These are phyloP conservation scores for Semnornis frantzii DNA, from an alignment of 2,113 vertebrate genomes.

Conservation along the genomic window DNA sequence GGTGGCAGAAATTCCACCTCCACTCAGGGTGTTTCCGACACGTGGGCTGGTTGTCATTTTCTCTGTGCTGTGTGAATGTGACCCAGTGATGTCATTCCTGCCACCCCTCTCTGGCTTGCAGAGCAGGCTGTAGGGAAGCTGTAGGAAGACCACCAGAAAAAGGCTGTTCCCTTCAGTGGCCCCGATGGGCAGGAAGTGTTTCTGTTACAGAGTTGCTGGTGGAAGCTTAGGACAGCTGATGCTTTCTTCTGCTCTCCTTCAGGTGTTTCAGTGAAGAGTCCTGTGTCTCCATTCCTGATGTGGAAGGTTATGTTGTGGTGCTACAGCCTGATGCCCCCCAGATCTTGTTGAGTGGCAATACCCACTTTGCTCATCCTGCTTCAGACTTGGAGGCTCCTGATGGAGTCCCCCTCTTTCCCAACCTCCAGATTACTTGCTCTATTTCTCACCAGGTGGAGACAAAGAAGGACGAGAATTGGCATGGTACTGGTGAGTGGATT, in stretches of 20 bases:
- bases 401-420: constrained; percentile 91
- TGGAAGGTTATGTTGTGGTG: constrained; percentile 96
- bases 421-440: constrained; percentile 93
- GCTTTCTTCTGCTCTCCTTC: neutral
- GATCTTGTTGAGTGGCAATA: constrained; percentile 89
- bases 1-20: neutral
- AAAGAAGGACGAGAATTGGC: constrained; percentile 82
- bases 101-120: neutral
- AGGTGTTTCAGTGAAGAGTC: constrained; percentile 98
- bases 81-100: neutral
- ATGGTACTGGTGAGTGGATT: constrained; percentile 68
- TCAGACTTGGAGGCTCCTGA: constrained; percentile 88
- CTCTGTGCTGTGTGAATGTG: neutral
- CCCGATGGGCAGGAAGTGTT: neutral
- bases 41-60: neutral
- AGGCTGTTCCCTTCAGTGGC: neutral
- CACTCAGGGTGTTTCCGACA: neutral
- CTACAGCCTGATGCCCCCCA: constrained; percentile 96
- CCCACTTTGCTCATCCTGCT: constrained; percentile 88
- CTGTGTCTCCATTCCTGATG: constrained; percentile 91
- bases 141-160: neutral
- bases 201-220: neutral
- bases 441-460: constrained; percentile 86
- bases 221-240: neutral
- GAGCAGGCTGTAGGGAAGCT: neutral